A percentile compares a stretch with the other conserved stretches of the same genome.
phyloP scores from a whole-genome alignment of 1,140 invertebrate genomes.

The Drosophila nebulosa region DNA sequence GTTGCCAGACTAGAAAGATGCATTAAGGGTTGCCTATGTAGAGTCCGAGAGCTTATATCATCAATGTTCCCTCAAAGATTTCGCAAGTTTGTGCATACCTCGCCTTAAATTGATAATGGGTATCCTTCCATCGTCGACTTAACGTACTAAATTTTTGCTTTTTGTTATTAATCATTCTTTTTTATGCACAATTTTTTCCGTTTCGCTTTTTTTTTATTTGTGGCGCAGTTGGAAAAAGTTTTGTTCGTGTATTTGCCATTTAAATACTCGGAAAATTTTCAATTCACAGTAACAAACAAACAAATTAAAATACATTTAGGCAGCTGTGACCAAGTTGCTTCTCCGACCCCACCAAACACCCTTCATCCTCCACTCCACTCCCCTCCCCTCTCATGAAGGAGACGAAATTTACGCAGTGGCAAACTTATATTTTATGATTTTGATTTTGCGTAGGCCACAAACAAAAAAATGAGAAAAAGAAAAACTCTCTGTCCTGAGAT shows the following conservation, averaged over 20 bases:
- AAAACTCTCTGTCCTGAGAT: not conserved
- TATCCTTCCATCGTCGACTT: not conserved
- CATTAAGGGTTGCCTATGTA: no score
- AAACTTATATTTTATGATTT: slow-evolving; percentile 78
- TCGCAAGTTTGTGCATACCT: no score
- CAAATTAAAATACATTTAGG: slow-evolving; percentile 79
- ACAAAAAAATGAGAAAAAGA: slow-evolving; percentile 27
- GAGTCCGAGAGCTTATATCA: no score
- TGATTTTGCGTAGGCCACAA: slow-evolving; percentile 46
- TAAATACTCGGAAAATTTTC: slow-evolving; percentile 25
- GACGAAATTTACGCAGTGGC: slow-evolving; percentile 65
- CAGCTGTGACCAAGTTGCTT: slow-evolving; percentile 52
- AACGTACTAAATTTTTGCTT: slow-evolving; percentile 26
- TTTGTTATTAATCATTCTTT: slow-evolving; percentile 66
- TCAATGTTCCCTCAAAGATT: no score
- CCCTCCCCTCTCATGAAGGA: not conserved
- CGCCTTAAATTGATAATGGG: not conserved
- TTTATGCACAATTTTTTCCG: not conserved
- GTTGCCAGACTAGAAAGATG: no score
- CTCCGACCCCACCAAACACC: slow-evolving; percentile 3
- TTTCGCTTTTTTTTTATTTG: not conserved
- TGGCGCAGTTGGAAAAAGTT: slow-evolving; percentile 50
- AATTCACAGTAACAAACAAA: slow-evolving; percentile 33
- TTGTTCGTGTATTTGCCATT: slow-evolving; percentile 48
- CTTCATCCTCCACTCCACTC: not conserved